Percentiles rank a stretch among this genome's conserved stretches.
These are phyloP conservation scores for Lucilia cuprina DNA, from an alignment of 1,140 invertebrate genomes.

Conservation along the genomic window DNA sequence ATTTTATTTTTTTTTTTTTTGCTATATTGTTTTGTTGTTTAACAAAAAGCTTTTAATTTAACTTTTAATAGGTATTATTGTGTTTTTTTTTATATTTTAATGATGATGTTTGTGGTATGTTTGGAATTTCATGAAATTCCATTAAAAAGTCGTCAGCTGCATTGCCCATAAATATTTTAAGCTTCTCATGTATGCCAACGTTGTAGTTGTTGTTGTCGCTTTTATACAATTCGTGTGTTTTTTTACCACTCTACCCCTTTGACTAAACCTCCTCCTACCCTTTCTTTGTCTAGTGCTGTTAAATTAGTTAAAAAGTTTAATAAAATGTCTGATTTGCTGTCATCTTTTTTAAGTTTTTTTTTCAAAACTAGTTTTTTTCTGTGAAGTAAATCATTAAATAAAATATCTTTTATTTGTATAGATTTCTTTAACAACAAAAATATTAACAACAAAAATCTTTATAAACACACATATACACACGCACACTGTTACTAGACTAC, in stretches of 20 bases:
- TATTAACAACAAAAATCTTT: too few species aligned
- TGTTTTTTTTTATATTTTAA: not conserved
- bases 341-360: not conserved
- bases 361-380: not conserved
- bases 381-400: not conserved
- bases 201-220: not conserved
- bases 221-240: not conserved
- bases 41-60: not conserved
- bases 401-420: not conserved
- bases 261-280: not conserved
- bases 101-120: slow-evolving; percentile 8
- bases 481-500: too few species aligned
- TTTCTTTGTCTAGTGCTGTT: not conserved
- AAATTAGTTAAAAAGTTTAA: not conserved
- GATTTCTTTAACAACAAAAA: not conserved
- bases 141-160: slow-evolving; percentile 28
- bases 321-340: not conserved
- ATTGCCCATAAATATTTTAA: not conserved
- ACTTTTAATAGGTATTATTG: too few species aligned
- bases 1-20: too few species aligned
- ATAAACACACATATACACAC: too few species aligned
- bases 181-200: not conserved
- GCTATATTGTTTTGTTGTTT: too few species aligned
- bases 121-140: slow-evolving; percentile 32
- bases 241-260: not conserved